A percentile compares a stretch with the other conserved stretches of the same genome.
Evolutionary conservation across 2,113 vertebrate species (phyloP).

Genomic region (Arvicanthis niloticus): DNA sequence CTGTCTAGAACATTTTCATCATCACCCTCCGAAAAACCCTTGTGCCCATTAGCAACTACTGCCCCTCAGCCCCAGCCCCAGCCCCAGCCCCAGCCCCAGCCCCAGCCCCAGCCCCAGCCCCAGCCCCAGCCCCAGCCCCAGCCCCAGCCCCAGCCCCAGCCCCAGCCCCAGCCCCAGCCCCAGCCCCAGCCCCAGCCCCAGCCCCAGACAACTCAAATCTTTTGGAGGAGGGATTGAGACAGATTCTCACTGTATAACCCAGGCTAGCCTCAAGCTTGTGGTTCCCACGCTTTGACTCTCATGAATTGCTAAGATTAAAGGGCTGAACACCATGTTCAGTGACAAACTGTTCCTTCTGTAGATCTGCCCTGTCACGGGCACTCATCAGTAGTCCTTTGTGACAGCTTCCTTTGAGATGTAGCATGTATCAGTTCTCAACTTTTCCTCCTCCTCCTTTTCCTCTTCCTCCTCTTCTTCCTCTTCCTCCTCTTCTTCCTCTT

Average conservation of each 20-base stretch:
- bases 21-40: neutral
- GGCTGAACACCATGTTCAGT: neutral
- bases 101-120: too few species aligned
- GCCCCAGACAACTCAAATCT: neutral
- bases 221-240: neutral
- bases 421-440: neutral
- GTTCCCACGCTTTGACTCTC: neutral
- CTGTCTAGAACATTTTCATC: constrained; percentile 30
- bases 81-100: too few species aligned
- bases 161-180: too few species aligned
- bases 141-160: too few species aligned
- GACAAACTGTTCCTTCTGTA: neutral
- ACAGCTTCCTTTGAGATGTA: neutral
- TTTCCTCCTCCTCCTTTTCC: neutral
- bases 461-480: neutral
- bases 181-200: neutral
- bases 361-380: neutral
- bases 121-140: too few species aligned
- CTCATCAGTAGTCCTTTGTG: neutral
- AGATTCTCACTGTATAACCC: neutral
- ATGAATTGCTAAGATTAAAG: neutral
- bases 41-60: neutral
- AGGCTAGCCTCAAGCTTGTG: neutral
- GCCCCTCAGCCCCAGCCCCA: neutral
- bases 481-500: too few species aligned